Evolutionary conservation across 2,888 invertebrate genomes (phyloP).

Genomic region (Notodonta ziczac): DNA sequence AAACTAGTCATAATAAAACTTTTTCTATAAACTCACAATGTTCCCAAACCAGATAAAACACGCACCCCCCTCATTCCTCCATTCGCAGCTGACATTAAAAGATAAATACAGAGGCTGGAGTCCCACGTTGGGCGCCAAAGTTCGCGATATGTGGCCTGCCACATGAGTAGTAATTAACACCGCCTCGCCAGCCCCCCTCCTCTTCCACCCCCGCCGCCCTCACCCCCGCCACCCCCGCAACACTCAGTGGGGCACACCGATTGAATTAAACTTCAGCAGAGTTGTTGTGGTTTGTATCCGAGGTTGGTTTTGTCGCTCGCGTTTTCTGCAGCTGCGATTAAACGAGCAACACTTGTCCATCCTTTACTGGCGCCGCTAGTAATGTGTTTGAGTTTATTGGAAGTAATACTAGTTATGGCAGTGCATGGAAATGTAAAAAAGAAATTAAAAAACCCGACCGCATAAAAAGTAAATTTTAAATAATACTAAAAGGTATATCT

Average conservation of each 20-base stretch:
- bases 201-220: conserved; percentile 31
- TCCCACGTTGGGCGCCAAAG: conserved; percentile 75
- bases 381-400: conserved; percentile 37
- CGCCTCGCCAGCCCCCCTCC: conserved; percentile 56
- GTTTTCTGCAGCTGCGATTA: conserved; percentile 79
- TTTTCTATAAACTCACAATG: conserved; percentile 55
- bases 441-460: too few species aligned
- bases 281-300: conserved; percentile 79
- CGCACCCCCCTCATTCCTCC: conserved; percentile 37
- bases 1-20: conserved; percentile 28
- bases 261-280: conserved; percentile 83
- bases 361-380: conserved; percentile 72
- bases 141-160: conserved; percentile 81
- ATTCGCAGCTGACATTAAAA: conserved; percentile 64
- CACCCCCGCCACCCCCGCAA: conserved; percentile 27
- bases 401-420: conserved; percentile 19
- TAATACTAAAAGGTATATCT: too few species aligned
- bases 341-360: conserved; percentile 76
- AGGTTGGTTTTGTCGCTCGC: conserved; percentile 77
- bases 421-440: neutral
- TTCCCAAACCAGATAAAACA: conserved; percentile 58
- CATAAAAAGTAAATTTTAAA: too few species aligned
- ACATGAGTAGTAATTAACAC: conserved; percentile 83
- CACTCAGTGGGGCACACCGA: conserved; percentile 69
- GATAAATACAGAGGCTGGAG: conserved; percentile 69